Percentiles rank a stretch among this genome's conserved stretches.
Evolutionary conservation across 2,888 invertebrate genomes (phyloP).

Genomic region (Stramonita haemastoma): DNA sequence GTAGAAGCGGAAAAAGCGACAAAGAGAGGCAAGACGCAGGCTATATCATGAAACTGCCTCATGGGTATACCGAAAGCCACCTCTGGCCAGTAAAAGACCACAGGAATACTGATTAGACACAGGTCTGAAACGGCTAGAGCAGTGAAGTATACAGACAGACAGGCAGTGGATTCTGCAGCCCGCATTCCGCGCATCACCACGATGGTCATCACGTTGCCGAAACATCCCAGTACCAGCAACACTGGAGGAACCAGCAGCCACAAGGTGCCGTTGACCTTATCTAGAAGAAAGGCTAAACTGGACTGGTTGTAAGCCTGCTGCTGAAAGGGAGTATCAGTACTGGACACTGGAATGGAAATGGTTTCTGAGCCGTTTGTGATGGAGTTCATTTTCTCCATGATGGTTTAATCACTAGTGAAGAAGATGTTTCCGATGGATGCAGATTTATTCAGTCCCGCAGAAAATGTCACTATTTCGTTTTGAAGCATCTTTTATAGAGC

Average conservation of each 20-base stretch:
- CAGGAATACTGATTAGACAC: not conserved
- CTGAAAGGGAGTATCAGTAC: no score
- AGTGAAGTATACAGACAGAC: conserved; percentile 3
- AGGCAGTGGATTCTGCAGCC: not conserved
- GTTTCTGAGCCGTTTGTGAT: no score
- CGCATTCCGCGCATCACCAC: conserved; percentile 22
- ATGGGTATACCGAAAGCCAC: not conserved
- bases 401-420: no score
- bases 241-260: not conserved
- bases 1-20: not conserved
- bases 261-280: not conserved
- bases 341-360: no score
- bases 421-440: no score
- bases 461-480: no score
- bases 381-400: no score
- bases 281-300: not conserved
- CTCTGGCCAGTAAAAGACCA: not conserved
- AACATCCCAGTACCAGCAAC: not conserved
- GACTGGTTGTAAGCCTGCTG: no score
- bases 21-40: not conserved
- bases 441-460: no score
- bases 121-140: conserved; percentile 6
- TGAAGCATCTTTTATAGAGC: no score
- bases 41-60: not conserved
- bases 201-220: conserved; percentile 17